Base-by-base conservation (phyloP, 2,113 vertebrate genomes). In the Saccopteryx leptura region DNA sequence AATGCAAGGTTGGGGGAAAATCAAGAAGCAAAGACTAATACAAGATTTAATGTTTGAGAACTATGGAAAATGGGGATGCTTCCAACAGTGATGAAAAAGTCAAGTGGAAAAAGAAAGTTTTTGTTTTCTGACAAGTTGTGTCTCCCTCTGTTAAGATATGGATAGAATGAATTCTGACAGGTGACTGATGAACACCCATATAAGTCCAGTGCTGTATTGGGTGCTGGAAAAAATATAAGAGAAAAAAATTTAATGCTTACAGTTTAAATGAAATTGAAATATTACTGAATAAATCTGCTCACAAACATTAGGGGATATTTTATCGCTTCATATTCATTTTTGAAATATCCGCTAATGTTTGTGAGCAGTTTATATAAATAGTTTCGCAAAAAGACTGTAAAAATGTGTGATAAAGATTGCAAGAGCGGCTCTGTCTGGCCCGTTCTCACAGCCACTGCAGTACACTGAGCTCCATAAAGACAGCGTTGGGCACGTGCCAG, bases 1-100 rank as follows among this genome's bases (percentile, higher is more conserved):
- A 56, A 19, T 68, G 4, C 28, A 78, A 19, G 11, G 39, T 39
- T 39, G 5, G 9, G 18, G 24, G 60, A 93, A 81, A 63, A 17
- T 83, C 14, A 81, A 88, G 66, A 88, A 93, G 13, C 8, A 82
- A 80, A 95, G 26, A 21, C 19, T 95, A 80, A 92, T 58, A 81
- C 19, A 68, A 52, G 31, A 61, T 31, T 90, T 81, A n/a, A 39
- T 50, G 5, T 81, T 71, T 76, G 48, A 91, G 15, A 94, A 19
- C 72, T 61, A 91, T 46, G 23, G 13, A 60, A 92, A 95, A 86
- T 31, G 31, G 39, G 2, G 54, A 9, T 50, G 11, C 11, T 78
- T 69, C 74, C 31, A 63, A 91, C n/a, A 81, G 15, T 74, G 82
- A 74, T 54, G 23, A 56, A 93, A 95, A 89, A 58, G 7, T 60